These are phyloP conservation scores for Odontothrips loti DNA, from an alignment of 2,888 invertebrate species.

Conservation along the genomic window DNA sequence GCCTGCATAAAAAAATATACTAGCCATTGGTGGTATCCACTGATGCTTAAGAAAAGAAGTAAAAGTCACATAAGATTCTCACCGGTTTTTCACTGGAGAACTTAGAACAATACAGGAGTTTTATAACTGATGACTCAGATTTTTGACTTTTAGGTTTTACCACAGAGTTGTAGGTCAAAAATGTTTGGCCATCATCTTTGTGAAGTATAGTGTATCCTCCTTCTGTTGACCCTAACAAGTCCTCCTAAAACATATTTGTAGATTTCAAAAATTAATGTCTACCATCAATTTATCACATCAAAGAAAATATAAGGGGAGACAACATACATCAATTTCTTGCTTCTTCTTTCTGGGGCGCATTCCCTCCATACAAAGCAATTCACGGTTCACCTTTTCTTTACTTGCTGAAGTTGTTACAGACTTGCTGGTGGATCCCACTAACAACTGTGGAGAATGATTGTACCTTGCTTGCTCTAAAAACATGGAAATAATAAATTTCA, in stretches of 20 bases:
- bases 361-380: conserved; percentile 47
- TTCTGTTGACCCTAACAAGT: conserved; percentile 44
- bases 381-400: conserved; percentile 38
- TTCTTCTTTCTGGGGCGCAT: conserved; percentile 53
- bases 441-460: conserved; percentile 44
- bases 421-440: conserved; percentile 37
- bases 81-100: conserved; percentile 58
- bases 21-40: not conserved
- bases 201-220: conserved; percentile 64
- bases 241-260: conserved; percentile 48
- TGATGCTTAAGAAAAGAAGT: not conserved
- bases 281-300: not conserved
- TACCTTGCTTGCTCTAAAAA: conserved; percentile 45
- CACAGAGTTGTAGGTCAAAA: conserved; percentile 46
- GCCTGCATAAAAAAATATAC: conserved; percentile 49
- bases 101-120: conserved; percentile 57
- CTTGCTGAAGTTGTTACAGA: conserved; percentile 33
- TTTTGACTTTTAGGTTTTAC: conserved; percentile 45
- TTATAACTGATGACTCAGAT: conserved; percentile 50
- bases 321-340: conserved; percentile 51
- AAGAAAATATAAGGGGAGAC: too few species aligned
- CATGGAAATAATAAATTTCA: not conserved
- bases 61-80: conserved; percentile 40
- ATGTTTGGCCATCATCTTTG: conserved; percentile 56
- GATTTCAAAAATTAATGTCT: not conserved